A percentile compares a stretch with the other conserved stretches of the same genome.
Evolutionary conservation across 2,113 vertebrate species (phyloP).

Genomic region (Laterallus jamaicensis): DNA sequence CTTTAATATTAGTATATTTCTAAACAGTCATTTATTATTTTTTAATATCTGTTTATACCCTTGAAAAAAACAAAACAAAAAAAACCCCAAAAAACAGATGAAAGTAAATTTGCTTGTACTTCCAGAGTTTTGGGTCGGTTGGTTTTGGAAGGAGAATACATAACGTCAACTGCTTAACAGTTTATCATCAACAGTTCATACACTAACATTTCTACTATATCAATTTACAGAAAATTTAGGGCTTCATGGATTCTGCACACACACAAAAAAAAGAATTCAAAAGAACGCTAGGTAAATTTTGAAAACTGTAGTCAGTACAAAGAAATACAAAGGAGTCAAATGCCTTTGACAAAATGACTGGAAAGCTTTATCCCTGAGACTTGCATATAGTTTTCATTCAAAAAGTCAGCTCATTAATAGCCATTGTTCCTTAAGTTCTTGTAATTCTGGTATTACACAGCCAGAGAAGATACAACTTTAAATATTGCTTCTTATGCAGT

Average conservation of each 20-base stretch:
- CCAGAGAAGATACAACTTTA: neutral
- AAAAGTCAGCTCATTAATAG: neutral
- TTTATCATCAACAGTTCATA: neutral
- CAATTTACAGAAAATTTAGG: neutral
- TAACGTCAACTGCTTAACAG: neutral
- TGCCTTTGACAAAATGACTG: neutral
- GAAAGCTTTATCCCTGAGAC: neutral
- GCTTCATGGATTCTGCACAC: neutral
- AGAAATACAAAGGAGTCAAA: neutral
- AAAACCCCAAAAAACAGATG: neutral
- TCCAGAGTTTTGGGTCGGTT: neutral
- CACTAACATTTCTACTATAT: neutral
- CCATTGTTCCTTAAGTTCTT: neutral
- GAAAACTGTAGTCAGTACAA: neutral
- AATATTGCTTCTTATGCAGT: neutral
- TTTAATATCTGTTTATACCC: neutral
- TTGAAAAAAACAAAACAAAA: neutral
- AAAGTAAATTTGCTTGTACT: neutral
- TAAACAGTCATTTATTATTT: neutral
- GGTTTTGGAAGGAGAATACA: neutral
- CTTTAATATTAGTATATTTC: conserved; percentile 28
- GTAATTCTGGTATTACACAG: neutral
- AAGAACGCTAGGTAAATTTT: neutral
- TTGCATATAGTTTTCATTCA: neutral
- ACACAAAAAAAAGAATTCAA: neutral